Evolutionary conservation across 1,140 invertebrate species (phyloP), one percentile per base, ranked within the genome.

Genomic region (Apis mellifera): DNA sequence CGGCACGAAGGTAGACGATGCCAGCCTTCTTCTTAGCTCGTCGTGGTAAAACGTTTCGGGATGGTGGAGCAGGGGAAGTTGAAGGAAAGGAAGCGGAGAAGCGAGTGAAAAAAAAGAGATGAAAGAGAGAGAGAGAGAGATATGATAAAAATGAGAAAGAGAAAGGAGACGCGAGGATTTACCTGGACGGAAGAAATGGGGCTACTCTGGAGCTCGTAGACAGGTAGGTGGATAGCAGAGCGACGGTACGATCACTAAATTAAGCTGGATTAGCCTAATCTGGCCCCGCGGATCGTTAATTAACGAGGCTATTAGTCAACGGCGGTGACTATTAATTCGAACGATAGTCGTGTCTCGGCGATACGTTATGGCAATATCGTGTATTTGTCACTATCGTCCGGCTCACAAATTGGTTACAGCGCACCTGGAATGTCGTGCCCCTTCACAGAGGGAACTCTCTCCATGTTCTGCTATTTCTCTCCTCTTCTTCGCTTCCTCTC

Each of bases 361-460:
- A 91, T 92, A 90, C 86, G 89, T 91, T 92, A 91, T 90, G 86
- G 89, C 91, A 92, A 92, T 92, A 92, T 92, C 90, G 89, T 92
- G 91, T 91, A 92, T 92, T 92, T 91, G 91, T 92, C 91, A 92
- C 91, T 90, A 92, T 90, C 88, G 81, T 86, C 88, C 86, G 72
- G 87, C 85, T 91, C 90, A 91, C 91, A 92, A 92, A 92, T 92
- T 92, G 90, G 87, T 90, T 92, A 91, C 91, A 91, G 89, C 86
- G 88, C 86, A 91, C 84, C 84, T 90, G 91, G 91, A 92, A 91
- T 91, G 90, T 90, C 87, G 90, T 89, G 84, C 74, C 84, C 86
- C 66, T 76, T 71, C 50, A 48, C 42, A 68, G 68, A 84, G 83
- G 78, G 83, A 76, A 26, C 60, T 15, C 60, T 26, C 26, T 62